Evolutionary conservation across 1,140 invertebrate genomes (phyloP).

Genomic region (Araneus ventricosus): DNA sequence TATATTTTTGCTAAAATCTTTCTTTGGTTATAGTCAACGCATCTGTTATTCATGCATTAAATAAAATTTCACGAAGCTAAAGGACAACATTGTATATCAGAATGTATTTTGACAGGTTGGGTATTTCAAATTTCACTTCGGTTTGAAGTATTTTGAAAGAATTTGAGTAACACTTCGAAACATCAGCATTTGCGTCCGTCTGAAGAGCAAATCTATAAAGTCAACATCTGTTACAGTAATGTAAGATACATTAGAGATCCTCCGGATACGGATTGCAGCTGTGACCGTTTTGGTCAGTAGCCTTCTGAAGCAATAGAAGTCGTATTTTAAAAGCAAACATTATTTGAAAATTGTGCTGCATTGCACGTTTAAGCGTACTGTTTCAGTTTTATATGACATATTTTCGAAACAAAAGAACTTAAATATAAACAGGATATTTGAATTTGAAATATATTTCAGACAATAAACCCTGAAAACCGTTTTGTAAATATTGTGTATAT

Average conservation of each 20-base stretch:
- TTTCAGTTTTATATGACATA: neutral
- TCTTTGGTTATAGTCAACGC: no score
- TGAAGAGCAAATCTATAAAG: neutral
- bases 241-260: neutral
- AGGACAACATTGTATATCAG: neutral
- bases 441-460: neutral
- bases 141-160: neutral
- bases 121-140: neutral
- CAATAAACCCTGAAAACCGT: neutral
- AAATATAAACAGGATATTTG: neutral
- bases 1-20: no score
- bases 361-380: neutral
- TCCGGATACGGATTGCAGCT: neutral
- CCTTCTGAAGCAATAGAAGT: neutral
- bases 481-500: no score
- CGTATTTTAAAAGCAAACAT: neutral
- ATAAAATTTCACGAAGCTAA: no score
- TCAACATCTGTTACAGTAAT: conserved; percentile 4
- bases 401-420: neutral
- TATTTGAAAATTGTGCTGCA: neutral
- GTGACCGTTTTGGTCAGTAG: neutral
- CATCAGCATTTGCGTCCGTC: neutral
- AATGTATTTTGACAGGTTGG: neutral
- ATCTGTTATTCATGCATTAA: no score
- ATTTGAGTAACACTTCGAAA: neutral